Evolutionary conservation across 2,797 vertebrate genomes (phyloP), one percentile per base, ranked within the genome.

Genomic region (Rachycentron canadum): DNA sequence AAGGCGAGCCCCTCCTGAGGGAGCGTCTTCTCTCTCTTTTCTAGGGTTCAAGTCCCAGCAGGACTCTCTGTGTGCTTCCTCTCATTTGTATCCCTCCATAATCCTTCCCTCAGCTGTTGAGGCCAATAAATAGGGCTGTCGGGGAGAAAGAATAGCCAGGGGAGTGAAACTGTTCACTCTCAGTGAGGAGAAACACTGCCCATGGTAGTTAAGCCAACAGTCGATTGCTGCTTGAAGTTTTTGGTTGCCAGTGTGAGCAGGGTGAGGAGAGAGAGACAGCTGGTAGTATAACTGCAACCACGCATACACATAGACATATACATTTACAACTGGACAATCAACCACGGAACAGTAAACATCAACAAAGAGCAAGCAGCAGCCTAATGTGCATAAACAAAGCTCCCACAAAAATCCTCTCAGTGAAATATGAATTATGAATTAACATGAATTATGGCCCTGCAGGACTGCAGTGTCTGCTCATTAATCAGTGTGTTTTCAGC

Each of bases 361-460:
- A 62, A 83, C 76, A 79, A 70, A 79, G 60, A 76, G 63, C 73
- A 45, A 69, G 82, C 82, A 40, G 69, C 59, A 26, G 69, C 36
- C 74, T 69, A 73, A 81, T 89, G 78, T 77, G 61, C 86, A 84
- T 77, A 84, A 85, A 90, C 84, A 88, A 88, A 86, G 60, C 69
- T 59, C 69, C 69, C 49, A 43, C 62, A 78, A 80, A 90, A 90
- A 81, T 59, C 76, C 81, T 83, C 77, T 73, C 74, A 36, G 76
- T 78, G 64, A 85, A 89, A 82, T 79, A 82, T 87, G 84, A 93
- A 89, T 91, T 90, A 91, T 92, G 85, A 92, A 89, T 90, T 86
- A 73, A 82, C 76, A 69, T 90, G 89, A 93, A 89, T 92, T 90
- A 92, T 86, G 78, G 87, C 73, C 69, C 79, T 77, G 81, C 81